A percentile compares a stretch with the other conserved stretches of the same genome.
These are phyloP conservation scores for Drosophila ustulata DNA, from an alignment of 2,888 invertebrate genomes.

Conservation along the genomic window DNA sequence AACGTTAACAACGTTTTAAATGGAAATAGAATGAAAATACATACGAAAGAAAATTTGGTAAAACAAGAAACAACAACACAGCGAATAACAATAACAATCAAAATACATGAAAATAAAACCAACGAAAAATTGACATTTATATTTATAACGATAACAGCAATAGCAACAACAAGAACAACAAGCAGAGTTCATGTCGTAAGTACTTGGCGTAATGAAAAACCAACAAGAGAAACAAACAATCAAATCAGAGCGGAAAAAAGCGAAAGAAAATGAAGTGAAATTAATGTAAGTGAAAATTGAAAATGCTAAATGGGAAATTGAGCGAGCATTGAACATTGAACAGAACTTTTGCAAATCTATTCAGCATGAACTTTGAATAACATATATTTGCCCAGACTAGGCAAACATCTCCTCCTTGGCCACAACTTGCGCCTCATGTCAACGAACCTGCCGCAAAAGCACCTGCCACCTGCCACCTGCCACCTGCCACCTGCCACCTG, in stretches of 20 bases:
- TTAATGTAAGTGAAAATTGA: slow-evolving; percentile 25
- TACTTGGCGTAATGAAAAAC: slow-evolving; percentile 43
- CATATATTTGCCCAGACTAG: slow-evolving; percentile 1
- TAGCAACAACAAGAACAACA: slow-evolving; percentile 11
- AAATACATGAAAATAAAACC: neutral
- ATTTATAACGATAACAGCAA: slow-evolving; percentile 2
- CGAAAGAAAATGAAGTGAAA: neutral
- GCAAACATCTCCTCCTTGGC: neutral
- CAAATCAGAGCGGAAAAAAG: slow-evolving; percentile 1
- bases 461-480: neutral
- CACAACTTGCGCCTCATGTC: neutral
- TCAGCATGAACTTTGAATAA: slow-evolving; percentile 1
- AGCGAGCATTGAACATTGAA: slow-evolving; percentile 8
- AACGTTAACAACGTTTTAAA: neutral
- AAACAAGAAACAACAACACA: slow-evolving; percentile 3
- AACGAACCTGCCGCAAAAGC: neutral
- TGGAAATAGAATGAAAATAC: neutral
- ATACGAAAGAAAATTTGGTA: neutral
- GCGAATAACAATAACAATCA: neutral
- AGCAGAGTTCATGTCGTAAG: slow-evolving; percentile 15
- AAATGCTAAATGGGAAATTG: slow-evolving; percentile 20
- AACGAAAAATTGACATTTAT: neutral
- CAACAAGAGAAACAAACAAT: slow-evolving; percentile 32
- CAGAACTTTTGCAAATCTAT: slow-evolving; percentile 10
- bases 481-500: neutral